Percentiles rank a stretch among this genome's conserved stretches.
Evolutionary conservation across 2,113 vertebrate genomes (phyloP).

Genomic region (Saimiri boliviensis): DNA sequence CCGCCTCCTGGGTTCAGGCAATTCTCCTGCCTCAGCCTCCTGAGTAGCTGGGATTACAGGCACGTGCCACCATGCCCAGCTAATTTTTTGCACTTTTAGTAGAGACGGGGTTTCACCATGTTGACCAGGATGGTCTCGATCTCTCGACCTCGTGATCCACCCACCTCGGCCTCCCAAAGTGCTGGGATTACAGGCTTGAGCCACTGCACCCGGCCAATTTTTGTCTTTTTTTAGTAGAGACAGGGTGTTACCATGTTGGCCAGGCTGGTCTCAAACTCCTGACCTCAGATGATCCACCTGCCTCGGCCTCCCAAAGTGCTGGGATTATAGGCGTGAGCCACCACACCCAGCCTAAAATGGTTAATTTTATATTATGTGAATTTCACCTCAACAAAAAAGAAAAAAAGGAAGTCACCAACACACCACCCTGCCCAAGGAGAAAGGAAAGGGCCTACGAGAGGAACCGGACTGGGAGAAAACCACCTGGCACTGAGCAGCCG

Average conservation of each 20-base stretch:
- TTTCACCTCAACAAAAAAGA: background rate
- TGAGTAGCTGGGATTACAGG: too few relatives aligned
- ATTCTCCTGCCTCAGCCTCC: too few relatives aligned
- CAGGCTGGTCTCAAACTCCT: background rate
- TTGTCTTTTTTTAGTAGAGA: background rate
- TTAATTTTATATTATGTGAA: background rate
- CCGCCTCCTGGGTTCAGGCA: too few relatives aligned
- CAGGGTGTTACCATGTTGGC: background rate
- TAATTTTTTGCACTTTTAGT: too few relatives aligned
- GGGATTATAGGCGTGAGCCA: background rate
- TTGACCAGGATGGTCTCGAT: too few relatives aligned
- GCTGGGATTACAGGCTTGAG: background rate
- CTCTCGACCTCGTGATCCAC: too few relatives aligned
- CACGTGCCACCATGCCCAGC: too few relatives aligned
- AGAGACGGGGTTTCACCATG: too few relatives aligned
- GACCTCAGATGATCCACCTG: background rate
- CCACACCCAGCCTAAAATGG: background rate
- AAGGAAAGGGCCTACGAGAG: background rate
- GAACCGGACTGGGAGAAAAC: rapidly evolving
- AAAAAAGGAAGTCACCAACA: background rate
- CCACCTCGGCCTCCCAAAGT: too few relatives aligned
- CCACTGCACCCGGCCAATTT: background rate
- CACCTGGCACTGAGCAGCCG: background rate
- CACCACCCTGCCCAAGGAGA: background rate
- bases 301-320: background rate